Percentiles rank a stretch among this genome's conserved stretches.
Evolutionary conservation across 2,888 invertebrate species (phyloP).

Genomic region (Ornithoptera priamus): DNA sequence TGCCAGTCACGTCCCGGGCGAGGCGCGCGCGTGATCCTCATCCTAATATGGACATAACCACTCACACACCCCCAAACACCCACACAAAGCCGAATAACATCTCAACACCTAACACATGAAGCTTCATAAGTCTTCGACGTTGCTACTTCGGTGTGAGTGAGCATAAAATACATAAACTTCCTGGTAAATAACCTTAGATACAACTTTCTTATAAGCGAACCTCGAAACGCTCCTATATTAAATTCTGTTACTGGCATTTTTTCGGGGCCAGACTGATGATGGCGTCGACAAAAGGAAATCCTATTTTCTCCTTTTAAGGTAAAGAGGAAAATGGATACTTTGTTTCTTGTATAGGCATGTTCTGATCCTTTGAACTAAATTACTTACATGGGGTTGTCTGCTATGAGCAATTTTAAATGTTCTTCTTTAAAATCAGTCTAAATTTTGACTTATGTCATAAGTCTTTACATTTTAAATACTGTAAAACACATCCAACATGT

Average conservation of each 20-base stretch:
- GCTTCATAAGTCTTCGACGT: conserved; percentile 46
- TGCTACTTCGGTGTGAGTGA: conserved; percentile 51
- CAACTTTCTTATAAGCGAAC: conserved; percentile 68
- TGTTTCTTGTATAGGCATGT: conserved; percentile 51
- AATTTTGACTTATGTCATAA: too few species aligned
- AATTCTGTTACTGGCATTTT: conserved; percentile 69
- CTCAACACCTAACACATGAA: conserved; percentile 56
- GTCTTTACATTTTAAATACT: too few species aligned
- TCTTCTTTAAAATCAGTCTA: too few species aligned
- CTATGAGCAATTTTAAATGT: neutral
- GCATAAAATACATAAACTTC: conserved; percentile 73
- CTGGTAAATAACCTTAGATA: conserved; percentile 75
- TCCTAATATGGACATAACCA: conserved; percentile 72
- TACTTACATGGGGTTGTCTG: conserved; percentile 51
- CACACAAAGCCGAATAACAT: conserved; percentile 54
- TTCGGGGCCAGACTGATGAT: conserved; percentile 57
- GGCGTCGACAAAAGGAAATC: conserved; percentile 63
- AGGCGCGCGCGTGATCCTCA: conserved; percentile 77
- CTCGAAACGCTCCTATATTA: conserved; percentile 69
- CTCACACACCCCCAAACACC: conserved; percentile 63
- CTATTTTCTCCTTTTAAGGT: conserved; percentile 57
- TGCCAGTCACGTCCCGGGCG: conserved; percentile 78
- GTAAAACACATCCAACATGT: too few species aligned
- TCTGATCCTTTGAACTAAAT: conserved; percentile 46
- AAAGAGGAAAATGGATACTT: conserved; percentile 54